Evolutionary conservation across 2,113 vertebrate genomes (phyloP).

Genomic region (Copsychus sechellarum): DNA sequence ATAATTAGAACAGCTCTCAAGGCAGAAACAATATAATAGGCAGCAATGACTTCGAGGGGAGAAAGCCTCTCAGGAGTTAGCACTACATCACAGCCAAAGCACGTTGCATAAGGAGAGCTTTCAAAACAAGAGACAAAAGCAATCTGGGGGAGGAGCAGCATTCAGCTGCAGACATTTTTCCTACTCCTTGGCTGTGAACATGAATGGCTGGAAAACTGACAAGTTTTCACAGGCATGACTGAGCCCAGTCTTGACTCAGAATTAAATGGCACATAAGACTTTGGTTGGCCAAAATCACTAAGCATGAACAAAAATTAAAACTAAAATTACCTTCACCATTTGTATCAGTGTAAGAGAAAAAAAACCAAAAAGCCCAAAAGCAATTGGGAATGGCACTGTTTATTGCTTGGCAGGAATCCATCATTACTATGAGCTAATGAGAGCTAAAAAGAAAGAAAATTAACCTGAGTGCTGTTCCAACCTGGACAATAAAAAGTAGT

Average conservation of each 20-base stretch:
- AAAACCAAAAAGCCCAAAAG: neutral
- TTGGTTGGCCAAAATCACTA: neutral
- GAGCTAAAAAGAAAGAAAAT: neutral
- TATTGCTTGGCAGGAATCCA: neutral
- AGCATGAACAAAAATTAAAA: constrained; percentile 1
- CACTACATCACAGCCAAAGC: neutral
- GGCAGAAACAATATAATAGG: constrained; percentile 43
- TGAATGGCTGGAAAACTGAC: constrained; percentile 40
- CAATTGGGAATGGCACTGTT: neutral
- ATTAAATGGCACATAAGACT: constrained; percentile 24
- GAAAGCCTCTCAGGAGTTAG: constrained; percentile 19
- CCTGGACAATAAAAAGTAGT: neutral
- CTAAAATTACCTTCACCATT: neutral
- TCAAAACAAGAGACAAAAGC: constrained; percentile 37
- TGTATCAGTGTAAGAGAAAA: neutral
- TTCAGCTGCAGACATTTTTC: constrained; percentile 3
- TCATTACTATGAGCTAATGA: neutral
- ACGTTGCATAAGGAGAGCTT: neutral
- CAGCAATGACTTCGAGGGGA: constrained; percentile 31
- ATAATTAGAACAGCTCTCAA: constrained; percentile 54
- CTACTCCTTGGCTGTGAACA: constrained; percentile 12
- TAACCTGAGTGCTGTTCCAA: neutral
- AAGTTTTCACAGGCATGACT: constrained; percentile 43
- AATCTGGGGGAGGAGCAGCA: neutral
- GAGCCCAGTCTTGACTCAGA: constrained; percentile 29